Base-by-base conservation (phyloP, 2,888 invertebrate genomes). In the Tetranychus piercei region DNA sequence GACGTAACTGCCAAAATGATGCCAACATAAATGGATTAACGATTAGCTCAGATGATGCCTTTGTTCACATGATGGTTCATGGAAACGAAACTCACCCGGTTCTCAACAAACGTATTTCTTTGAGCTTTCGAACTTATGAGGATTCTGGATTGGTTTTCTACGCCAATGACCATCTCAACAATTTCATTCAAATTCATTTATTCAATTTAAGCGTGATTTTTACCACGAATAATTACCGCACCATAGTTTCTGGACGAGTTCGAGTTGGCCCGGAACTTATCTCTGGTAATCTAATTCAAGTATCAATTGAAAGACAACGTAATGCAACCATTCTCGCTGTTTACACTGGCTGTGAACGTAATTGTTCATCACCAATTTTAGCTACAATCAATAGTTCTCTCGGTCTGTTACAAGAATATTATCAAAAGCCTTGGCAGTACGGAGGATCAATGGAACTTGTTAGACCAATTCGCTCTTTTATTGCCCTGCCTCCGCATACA, bases 131-230 rank as follows among this genome's bases (percentile, higher is more conserved):
- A 79, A 94, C 94, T 0, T 92, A 92, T 81, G 90, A 90, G 80
- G 85, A 87, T 66, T 88, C 92, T 0, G 81, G 80, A 9, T 83
- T 94, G 79, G 88, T 94, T 22, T 84, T 94, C 8, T 94, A 94
- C 81, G 91, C 92, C 55, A 92, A 94, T 81, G 94, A 95, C 82
- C 90, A 94, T 82, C 85, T 91, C 76, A 94, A 94, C 81, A 95
- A 95, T 82, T 94, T 94, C 82, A 88, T 93, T 73, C 94, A 94
- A 82, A 83, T 94, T 44, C 91, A 90, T 82, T 88, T 93, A 11
- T 23, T 43, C 22, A 20, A 34, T n/a, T 20, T 89, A 18, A 88
- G 88, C 83, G 89, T 93, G 43, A 88, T 91, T 70, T 92, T 91
- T 80, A 84, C 91, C 4, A 93, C 91, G 82, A 94, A 94, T 81